Base-by-base conservation (phyloP, 2,797 vertebrate species). In the Micromesistius poutassou region DNA sequence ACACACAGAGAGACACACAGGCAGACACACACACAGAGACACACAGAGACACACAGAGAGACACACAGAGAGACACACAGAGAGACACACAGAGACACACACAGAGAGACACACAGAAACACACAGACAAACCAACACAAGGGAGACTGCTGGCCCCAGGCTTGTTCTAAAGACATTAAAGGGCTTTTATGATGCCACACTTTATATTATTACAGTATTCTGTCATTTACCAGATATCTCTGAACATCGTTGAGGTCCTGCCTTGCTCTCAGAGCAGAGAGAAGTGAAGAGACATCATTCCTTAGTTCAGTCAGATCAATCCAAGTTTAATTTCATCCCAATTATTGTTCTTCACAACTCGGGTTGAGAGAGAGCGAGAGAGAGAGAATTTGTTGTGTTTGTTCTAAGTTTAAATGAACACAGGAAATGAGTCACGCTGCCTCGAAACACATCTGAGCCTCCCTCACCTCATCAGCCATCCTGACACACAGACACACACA, bases 361-460 rank as follows among this genome's bases (percentile, higher is more conserved):
- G 19, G n/a, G 66, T 70, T 25, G 10, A 30, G 68, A 30, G 28
- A 31, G 68, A 30, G 10, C 30, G 68, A 55, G 14, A 74, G 25
- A 75, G 71, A 77, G 16, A 36, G 19, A 72, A 50, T 46, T 30
- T 2, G 73, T 72, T 14, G 75, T 75, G 81, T 78, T 77, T 66
- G 42, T 74, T 80, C 74, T 81, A 19, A 80, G 73, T 33, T 72
- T 76, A 81, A 74, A 72, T 66, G 22, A 73, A 5, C 30, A 79
- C 71, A 73, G 78, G 74, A 85, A 84, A 82, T 82, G 22, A 74
- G 72, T 82, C 71, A 70, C 74, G 28, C 62, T 55, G 76, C 76
- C 76, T 68, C 33, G 30, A 71, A 77, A 78, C 66, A 30, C 77
- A 74, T 76, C 62, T 71, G 70, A 80, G 79, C 73, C 42, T 12